Base-by-base conservation (phyloP, 1,140 invertebrate species). In the Megathymus violae region DNA sequence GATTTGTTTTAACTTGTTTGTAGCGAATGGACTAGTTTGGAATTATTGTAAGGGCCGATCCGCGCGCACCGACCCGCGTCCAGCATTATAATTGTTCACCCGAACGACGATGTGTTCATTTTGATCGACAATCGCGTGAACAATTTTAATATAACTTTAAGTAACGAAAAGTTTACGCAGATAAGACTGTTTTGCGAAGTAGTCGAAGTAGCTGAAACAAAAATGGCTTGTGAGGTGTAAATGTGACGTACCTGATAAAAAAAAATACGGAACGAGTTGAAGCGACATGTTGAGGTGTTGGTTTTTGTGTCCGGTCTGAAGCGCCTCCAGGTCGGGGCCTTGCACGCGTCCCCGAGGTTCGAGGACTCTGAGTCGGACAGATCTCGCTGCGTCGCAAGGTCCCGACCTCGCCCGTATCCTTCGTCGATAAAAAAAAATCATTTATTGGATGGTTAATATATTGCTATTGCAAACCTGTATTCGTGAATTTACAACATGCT, bases 1-100 rank as follows among this genome's bases (percentile, higher is more conserved):
- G 70, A 73, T 80, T 78, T 79, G 74, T 80, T 85, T 82, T 76
- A 83, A 78, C 74, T 82, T 77, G 69, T 81, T 75, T 79, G 74
- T 80, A 87, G 78, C 76, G 76, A 81, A 77, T 76, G 82, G 74
- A 73, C 64, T 78, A 76, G 79, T 76, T 76, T 76, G 71, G 54
- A 72, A 74, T 78, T 76, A 65, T 72, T 73, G 69, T 77, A 74
- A 75, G 74, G 62, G 74, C 68, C 48, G 50, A 62, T 64, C 70
- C 65, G 64, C 62, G 62, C 67, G 70, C 68, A 69, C 67, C 67
- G 54, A n/a, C 48, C 44, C 3, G 9, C 27, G 16, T 36, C 19
- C 19, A n/a, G 56, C 19, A 34, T 51, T 58, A 51, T 36, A 52
- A 54, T 36, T 48, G 44, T 41, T 38, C 46, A 62, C 14, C 14